Evolutionary conservation across 1,140 invertebrate species (phyloP), one percentile per base, ranked within the genome.

Genomic region (Saccostrea glomerata): DNA sequence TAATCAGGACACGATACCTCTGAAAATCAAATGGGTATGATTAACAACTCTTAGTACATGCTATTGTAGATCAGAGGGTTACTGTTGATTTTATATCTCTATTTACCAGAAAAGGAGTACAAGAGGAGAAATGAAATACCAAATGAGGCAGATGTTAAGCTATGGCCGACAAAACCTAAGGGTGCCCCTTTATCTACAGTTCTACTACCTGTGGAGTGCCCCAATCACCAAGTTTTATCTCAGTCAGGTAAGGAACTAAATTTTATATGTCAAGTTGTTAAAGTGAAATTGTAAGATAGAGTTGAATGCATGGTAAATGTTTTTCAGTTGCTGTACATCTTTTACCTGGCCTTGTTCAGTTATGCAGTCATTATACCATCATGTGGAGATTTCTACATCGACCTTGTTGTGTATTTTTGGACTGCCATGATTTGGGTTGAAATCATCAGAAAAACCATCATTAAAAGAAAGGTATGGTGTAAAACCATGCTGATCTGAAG

Each of bases 181-280:
- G 60, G 77, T 92, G 17, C 92, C 92, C 23, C 82, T 93, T 25
- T 91, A 89, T 58, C 89, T 92, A 56, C 92, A 94, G 87, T 90
- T 94, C 17, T 92, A 91, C 86, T 89, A 92, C 66, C 87, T 94
- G 47, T 94, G 94, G 93, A 93, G 87, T 86, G 93, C 94, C 15
- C 94, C 94, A 13, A 91, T 94, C 17, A 94, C 93, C 7, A 94
- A 94, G 88, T 94, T 94, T 87, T 94, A 93, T 93, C 84, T 93
- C 56, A 92, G 91, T 85, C 93, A 94, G 91, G 92, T 94, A 47
- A 77, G 70, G 25, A 30, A 36, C 30, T 9, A 47, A 13, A 11
- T 36, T 15, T 82, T 13, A 82, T 36, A 36, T 36, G 2, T 36
- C 30, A 36, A 36, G 30, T 0, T 36, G 30, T 36, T 2, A 82